phyloP scores from a whole-genome alignment of 2,113 vertebrate genomes.

The Caranx melampygus region DNA sequence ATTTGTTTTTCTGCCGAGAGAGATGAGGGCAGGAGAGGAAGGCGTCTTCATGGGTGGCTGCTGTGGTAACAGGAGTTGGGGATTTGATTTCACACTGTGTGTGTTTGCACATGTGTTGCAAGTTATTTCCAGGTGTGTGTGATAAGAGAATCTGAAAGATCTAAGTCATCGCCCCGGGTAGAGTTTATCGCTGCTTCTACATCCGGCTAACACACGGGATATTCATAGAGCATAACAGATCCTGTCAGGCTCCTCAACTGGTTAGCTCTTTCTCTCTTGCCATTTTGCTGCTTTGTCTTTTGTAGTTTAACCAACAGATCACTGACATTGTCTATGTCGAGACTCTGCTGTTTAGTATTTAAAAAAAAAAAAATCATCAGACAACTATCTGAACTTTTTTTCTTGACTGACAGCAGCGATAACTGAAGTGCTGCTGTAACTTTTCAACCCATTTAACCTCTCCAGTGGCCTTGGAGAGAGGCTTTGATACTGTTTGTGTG shows the following conservation, averaged over 20 bases:
- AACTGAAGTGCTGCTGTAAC: not conserved
- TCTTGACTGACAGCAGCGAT: conserved; percentile 2
- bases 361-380: not conserved
- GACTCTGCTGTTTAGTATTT: not conserved
- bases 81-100: conserved; percentile 61
- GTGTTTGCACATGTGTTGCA: conserved; percentile 44
- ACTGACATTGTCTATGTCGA: not conserved
- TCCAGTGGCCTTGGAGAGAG: conserved; percentile 8
- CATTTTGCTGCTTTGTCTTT: not conserved
- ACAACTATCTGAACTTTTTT: not conserved
- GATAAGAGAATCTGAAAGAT: conserved; percentile 48
- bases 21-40: conserved; percentile 32
- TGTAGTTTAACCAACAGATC: not conserved
- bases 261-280: not conserved
- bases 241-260: conserved; percentile 11
- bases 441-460: not conserved
- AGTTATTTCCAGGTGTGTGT: conserved; percentile 54
- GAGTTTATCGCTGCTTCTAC: conserved; percentile 51
- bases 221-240: conserved; percentile 40
- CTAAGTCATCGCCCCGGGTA: conserved; percentile 33
- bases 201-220: conserved; percentile 31
- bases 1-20: conserved; percentile 55
- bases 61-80: conserved; percentile 53
- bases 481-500: conserved; percentile 24
- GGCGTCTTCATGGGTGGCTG: conserved; percentile 58